These are phyloP conservation scores for Chaetodon trifascialis DNA, from an alignment of 2,113 vertebrate genomes.

Conservation along the genomic window DNA sequence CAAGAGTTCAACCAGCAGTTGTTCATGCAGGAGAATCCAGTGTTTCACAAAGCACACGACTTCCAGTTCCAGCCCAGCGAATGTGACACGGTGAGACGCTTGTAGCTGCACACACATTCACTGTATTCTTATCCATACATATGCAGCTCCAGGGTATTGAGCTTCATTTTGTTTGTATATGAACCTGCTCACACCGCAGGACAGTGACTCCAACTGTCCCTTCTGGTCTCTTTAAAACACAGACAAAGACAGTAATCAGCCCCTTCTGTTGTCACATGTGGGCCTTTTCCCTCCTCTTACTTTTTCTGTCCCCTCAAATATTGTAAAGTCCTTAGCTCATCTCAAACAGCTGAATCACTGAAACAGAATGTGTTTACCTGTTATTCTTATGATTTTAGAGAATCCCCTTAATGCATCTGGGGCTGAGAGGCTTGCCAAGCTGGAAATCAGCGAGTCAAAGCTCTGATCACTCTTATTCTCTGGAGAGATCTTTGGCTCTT, in stretches of 20 bases:
- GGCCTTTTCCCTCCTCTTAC: background rate
- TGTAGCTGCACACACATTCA: background rate
- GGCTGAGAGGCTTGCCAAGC: slow-evolving; percentile 29
- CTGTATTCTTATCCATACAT: background rate
- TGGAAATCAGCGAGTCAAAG: slow-evolving; percentile 41
- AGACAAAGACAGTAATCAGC: slow-evolving; percentile 5
- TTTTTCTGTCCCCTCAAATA: slow-evolving; percentile 6
- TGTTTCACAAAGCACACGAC: slow-evolving; percentile 93
- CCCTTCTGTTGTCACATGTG: slow-evolving; percentile 4
- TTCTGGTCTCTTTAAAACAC: background rate
- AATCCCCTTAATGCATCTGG: slow-evolving; percentile 27
- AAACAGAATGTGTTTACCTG: background rate
- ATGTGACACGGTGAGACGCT: slow-evolving; percentile 91
- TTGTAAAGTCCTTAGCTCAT: slow-evolving; percentile 8
- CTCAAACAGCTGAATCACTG: slow-evolving; percentile 21
- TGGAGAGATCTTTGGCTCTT: slow-evolving; percentile 36
- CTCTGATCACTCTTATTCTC: slow-evolving; percentile 42
- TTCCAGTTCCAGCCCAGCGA: slow-evolving; percentile 98
- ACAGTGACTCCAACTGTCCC: background rate
- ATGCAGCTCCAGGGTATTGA: background rate
- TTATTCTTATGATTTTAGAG: slow-evolving; percentile 19
- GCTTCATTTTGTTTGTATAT: slow-evolving; percentile 34
- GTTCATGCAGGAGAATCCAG: slow-evolving; percentile 94
- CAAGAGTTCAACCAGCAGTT: slow-evolving; percentile 97
- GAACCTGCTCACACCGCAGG: slow-evolving; percentile 41